phyloP scores from a whole-genome alignment of 2,888 invertebrate genomes.

The Leucophenga maculata region DNA sequence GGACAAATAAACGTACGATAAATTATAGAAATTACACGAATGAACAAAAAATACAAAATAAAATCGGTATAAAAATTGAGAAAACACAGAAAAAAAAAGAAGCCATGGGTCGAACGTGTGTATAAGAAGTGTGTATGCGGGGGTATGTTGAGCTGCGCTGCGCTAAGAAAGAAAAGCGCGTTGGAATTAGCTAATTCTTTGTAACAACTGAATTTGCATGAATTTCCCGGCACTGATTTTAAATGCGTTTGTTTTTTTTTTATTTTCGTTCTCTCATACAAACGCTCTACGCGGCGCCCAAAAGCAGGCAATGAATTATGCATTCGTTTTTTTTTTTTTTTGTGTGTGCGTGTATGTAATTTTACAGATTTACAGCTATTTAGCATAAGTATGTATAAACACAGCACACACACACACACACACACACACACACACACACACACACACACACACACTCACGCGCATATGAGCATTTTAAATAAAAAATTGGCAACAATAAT shows the following conservation, averaged over 20 bases:
- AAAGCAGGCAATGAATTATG: slow-evolving; percentile 14
- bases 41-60: slow-evolving; percentile 34
- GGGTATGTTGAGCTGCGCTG: not conserved
- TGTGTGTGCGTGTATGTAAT: slow-evolving; percentile 1
- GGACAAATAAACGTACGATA: slow-evolving; percentile 44
- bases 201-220: slow-evolving; percentile 16
- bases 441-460: not conserved
- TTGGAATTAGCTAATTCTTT: slow-evolving; percentile 11
- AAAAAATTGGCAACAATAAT: slow-evolving; percentile 14
- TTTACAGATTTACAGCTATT: slow-evolving; percentile 13
- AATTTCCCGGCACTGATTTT: not conserved
- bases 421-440: slow-evolving; percentile 6
- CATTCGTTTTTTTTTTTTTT: not conserved
- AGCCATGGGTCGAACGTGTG: not conserved
- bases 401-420: slow-evolving; percentile 6
- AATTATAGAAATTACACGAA: slow-evolving; percentile 49
- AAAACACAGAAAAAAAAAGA: slow-evolving; percentile 22
- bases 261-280: not conserved
- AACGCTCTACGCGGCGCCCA: not conserved
- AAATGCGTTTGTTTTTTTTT: not conserved
- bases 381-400: not conserved
- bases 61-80: not conserved
- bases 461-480: slow-evolving; percentile 5
- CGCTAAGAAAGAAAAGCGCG: not conserved
- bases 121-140: not conserved